Percentiles rank a stretch among this genome's conserved stretches.
Conservation (phyloP, 2,888 invertebrate genomes). For the Nasonovia ribisnigri region DNA sequence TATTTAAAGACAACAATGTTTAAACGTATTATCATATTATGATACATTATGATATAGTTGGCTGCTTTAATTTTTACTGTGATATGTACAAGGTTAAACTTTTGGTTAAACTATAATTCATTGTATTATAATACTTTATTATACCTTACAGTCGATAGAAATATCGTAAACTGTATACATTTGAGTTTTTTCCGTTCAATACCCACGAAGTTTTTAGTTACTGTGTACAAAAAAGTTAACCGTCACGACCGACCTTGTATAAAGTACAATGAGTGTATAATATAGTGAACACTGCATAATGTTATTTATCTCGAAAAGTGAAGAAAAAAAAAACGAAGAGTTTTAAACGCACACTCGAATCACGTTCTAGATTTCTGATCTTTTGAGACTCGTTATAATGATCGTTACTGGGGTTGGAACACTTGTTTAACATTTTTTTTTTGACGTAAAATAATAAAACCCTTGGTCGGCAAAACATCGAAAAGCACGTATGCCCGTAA, state of each 20-base stretch:
- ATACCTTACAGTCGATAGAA: not conserved
- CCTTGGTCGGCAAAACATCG: not conserved
- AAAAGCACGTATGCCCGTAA: not conserved
- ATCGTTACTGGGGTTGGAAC: not conserved
- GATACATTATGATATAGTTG: not conserved
- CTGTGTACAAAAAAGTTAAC: not conserved
- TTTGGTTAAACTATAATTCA: too few relatives aligned
- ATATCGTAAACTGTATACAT: not conserved
- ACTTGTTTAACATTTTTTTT: not conserved
- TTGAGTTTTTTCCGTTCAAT: not conserved
- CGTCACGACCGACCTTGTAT: not conserved
- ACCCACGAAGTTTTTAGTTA: not conserved
- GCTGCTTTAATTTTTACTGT: not conserved
- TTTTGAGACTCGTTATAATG: not conserved
- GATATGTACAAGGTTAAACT: not conserved
- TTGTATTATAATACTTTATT: not conserved
- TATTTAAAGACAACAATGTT: not conserved
- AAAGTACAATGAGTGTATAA: not conserved
- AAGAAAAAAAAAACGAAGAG: not conserved
- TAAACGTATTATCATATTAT: not conserved
- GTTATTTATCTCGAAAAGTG: not conserved
- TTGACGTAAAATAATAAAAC: not conserved
- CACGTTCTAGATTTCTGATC: slow-evolving; percentile 18
- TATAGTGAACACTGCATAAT: not conserved
- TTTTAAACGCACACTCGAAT: slow-evolving; percentile 19